Conservation (phyloP, 1,140 invertebrate species). For the Temnothorax nylanderi region DNA sequence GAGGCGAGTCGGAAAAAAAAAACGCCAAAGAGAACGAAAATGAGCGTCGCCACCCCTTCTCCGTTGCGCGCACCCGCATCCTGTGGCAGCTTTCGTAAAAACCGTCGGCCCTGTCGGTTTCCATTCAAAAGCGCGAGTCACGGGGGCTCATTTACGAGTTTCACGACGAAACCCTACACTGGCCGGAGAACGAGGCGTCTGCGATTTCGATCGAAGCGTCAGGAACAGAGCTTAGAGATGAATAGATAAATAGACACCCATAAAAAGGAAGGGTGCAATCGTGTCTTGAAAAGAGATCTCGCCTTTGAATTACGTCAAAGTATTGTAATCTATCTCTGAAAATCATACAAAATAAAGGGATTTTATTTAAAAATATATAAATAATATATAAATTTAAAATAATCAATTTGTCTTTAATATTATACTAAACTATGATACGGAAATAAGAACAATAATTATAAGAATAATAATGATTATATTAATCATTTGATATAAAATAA, state of each 20-base stretch:
- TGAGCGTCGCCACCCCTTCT: constrained; percentile 62
- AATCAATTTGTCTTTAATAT: neutral
- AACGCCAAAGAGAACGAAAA: constrained; percentile 69
- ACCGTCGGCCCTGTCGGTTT: constrained; percentile 68
- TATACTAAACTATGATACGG: neutral
- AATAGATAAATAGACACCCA: constrained; percentile 8
- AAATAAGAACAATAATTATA: neutral
- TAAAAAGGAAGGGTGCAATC: constrained; percentile 16
- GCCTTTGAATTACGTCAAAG: neutral
- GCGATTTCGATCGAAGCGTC: constrained; percentile 67
- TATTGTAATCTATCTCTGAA: constrained; percentile 33
- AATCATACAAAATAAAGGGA: neutral
- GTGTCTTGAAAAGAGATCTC: constrained; percentile 2
- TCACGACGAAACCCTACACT: constrained; percentile 75
- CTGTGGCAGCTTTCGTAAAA: constrained; percentile 74
- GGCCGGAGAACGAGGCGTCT: constrained; percentile 53
- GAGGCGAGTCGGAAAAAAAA: constrained; percentile 52
- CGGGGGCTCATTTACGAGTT: constrained; percentile 76
- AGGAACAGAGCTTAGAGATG: constrained; percentile 9
- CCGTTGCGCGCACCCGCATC: constrained; percentile 71
- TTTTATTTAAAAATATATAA: neutral
- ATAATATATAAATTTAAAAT: neutral
- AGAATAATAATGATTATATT: neutral
- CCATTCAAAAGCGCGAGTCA: constrained; percentile 76
- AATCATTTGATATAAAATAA: neutral